Evolutionary conservation across 2,888 invertebrate species (phyloP).

Genomic region (Chrysina gloriosa): DNA sequence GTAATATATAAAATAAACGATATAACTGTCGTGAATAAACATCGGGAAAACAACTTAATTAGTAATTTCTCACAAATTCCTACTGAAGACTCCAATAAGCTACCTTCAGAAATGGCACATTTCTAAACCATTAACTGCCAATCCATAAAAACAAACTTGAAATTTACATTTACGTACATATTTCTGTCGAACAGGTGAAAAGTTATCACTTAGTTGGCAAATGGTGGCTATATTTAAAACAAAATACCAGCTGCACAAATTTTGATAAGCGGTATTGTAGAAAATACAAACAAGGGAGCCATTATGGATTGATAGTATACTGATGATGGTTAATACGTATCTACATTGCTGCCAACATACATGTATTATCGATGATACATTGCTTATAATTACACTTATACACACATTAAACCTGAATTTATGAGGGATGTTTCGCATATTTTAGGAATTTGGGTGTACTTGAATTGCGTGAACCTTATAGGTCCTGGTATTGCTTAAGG

Average conservation of each 20-base stretch:
- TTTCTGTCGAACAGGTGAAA: slow-evolving; percentile 23
- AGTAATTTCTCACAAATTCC: neutral
- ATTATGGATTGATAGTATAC: no score
- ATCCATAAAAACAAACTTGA: neutral
- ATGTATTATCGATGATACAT: no score
- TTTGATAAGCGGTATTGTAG: neutral
- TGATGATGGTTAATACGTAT: no score
- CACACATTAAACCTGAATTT: no score
- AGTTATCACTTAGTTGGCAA: neutral
- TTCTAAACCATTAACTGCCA: neutral
- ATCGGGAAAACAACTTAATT: neutral
- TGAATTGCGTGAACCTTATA: no score
- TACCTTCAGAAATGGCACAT: neutral
- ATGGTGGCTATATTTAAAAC: neutral
- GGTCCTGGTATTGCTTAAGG: no score
- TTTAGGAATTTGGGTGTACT: no score
- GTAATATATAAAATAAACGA: neutral
- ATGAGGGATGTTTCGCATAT: no score
- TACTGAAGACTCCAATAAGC: neutral
- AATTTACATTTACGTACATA: slow-evolving; percentile 3
- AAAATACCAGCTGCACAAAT: slow-evolving; percentile 21
- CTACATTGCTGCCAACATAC: no score
- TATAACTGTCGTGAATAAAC: neutral
- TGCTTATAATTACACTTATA: no score
- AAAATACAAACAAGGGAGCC: no score